phyloP scores from a whole-genome alignment of 2,888 invertebrate species.

The Hypselothyrea guttata region DNA sequence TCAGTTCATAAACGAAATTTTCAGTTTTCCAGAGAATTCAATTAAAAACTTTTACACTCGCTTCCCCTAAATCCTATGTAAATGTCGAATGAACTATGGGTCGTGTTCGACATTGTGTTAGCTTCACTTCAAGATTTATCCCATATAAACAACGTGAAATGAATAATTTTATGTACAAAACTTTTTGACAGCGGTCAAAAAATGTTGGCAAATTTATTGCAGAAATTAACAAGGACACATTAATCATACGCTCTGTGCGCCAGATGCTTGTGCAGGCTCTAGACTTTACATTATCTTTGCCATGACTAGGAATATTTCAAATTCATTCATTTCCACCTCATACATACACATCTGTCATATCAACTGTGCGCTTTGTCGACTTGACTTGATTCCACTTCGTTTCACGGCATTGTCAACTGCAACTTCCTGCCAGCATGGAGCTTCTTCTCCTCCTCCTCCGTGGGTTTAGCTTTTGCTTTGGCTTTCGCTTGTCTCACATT shows the following conservation, averaged over 20 bases:
- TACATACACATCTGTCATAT: constrained; percentile 22
- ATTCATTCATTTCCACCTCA: constrained; percentile 41
- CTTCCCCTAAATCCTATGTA: constrained; percentile 28
- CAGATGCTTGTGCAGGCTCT: constrained; percentile 15
- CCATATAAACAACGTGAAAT: constrained; percentile 28
- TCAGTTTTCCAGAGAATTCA: constrained; percentile 62
- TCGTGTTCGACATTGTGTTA: constrained; percentile 51
- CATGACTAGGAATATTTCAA: constrained; percentile 40
- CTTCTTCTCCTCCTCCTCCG: constrained; percentile 12
- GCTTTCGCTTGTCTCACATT: constrained; percentile 40
- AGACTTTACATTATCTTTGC: constrained; percentile 38
- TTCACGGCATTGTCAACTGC: constrained; percentile 32
- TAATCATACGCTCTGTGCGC: constrained; percentile 57
- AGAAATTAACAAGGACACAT: constrained; percentile 62
- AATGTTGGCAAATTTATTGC: constrained; percentile 55
- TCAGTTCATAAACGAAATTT: constrained; percentile 38
- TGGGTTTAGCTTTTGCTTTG: constrained; percentile 14
- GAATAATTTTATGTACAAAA: constrained; percentile 51
- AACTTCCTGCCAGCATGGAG: constrained; percentile 4
- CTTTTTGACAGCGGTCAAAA: constrained; percentile 61
- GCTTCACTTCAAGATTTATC: constrained; percentile 24
- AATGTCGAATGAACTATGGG: constrained; percentile 32
- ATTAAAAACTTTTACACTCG: constrained; percentile 62
- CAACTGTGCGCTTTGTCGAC: constrained; percentile 32
- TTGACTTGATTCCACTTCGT: constrained; percentile 53